Evolutionary conservation across 2,113 vertebrate species (phyloP).

Genomic region (Macrotus californicus): DNA sequence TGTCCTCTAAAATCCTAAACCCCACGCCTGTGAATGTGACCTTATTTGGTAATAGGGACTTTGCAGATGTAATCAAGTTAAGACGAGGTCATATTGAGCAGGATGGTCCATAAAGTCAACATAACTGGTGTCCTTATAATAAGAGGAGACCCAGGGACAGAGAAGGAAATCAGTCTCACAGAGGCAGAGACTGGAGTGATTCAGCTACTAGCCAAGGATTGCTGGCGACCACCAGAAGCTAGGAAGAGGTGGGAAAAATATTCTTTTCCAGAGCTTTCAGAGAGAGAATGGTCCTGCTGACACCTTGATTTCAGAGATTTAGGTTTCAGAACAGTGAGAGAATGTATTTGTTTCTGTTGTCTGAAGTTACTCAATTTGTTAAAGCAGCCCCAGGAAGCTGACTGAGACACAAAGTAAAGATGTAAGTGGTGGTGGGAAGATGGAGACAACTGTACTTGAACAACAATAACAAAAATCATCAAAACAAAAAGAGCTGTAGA

Average conservation of each 20-base stretch:
- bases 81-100: neutral
- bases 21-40: neutral
- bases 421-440: too few relatives aligned
- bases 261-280: neutral
- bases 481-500: too few relatives aligned
- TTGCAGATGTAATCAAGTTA: neutral
- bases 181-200: neutral
- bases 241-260: neutral
- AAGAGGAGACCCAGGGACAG: neutral
- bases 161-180: neutral
- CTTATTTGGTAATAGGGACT: neutral
- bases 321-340: neutral
- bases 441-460: too few relatives aligned
- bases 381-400: neutral
- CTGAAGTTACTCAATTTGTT: neutral
- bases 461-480: too few relatives aligned
- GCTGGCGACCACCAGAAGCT: neutral
- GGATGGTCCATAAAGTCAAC: neutral
- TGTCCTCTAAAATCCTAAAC: neutral
- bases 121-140: neutral
- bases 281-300: neutral
- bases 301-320: neutral
- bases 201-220: neutral
- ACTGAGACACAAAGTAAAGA: neutral
- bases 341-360: neutral